Percentiles rank a stretch among this genome's conserved stretches.
These are phyloP conservation scores for Prochilodus magdalenae DNA, from an alignment of 2,113 vertebrate species.

Conservation along the genomic window DNA sequence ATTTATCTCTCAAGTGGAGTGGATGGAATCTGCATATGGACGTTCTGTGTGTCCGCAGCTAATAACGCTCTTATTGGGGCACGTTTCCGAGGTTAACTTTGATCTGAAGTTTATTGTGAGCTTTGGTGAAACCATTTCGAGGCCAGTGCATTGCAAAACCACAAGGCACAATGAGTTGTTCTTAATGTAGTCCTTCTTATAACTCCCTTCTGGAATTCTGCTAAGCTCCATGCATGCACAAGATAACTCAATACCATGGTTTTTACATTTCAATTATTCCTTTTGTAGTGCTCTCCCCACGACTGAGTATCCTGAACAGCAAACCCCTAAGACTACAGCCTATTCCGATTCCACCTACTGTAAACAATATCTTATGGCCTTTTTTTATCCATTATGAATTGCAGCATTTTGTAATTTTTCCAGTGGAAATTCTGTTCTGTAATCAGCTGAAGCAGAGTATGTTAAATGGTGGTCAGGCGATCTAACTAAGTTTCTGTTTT, in stretches of 20 bases:
- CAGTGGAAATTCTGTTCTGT: neutral
- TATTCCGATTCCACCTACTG: neutral
- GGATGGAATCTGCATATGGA: neutral
- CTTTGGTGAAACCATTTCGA: neutral
- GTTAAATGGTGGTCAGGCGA: neutral
- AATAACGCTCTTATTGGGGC: neutral
- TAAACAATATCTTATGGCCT: neutral
- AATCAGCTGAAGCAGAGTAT: neutral
- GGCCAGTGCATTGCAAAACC: neutral
- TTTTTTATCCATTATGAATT: neutral
- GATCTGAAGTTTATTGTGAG: neutral
- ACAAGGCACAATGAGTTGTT: slow-evolving; percentile 12
- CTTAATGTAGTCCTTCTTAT: slow-evolving; percentile 35
- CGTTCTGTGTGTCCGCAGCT: neutral
- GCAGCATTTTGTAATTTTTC: neutral
- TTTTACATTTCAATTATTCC: slow-evolving; percentile 50
- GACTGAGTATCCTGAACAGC: slow-evolving; percentile 13
- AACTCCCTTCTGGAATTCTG: slow-evolving; percentile 39
- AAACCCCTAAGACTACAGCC: slow-evolving; percentile 6
- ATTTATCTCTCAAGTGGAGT: neutral
- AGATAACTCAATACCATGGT: slow-evolving; percentile 23
- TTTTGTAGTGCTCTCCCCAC: slow-evolving; percentile 22
- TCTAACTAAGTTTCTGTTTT: neutral
- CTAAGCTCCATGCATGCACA: slow-evolving; percentile 37
- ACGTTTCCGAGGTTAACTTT: neutral